Evolutionary conservation across 2,113 vertebrate species (phyloP).

Genomic region (Pimephales promelas): DNA sequence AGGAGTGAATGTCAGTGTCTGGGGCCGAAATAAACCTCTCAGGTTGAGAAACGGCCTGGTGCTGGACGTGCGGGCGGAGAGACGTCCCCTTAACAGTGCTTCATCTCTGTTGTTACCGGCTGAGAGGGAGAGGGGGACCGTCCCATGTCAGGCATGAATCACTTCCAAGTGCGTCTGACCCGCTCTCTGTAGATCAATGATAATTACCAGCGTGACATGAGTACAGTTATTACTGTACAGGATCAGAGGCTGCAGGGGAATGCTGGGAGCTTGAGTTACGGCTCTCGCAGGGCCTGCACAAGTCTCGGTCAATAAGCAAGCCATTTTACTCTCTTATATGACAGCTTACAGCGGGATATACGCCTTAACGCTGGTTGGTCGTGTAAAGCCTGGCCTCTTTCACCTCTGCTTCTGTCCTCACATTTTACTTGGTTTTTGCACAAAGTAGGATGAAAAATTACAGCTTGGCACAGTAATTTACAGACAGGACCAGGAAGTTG

Average conservation of each 20-base stretch:
- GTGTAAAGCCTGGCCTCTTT: constrained; percentile 60
- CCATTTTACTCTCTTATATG: constrained; percentile 81
- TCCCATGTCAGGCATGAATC: constrained; percentile 85
- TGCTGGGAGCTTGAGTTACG: constrained; percentile 84
- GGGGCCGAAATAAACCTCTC: constrained; percentile 29
- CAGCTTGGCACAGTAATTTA: too few species aligned
- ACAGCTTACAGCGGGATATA: constrained; percentile 80
- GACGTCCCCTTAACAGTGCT: constrained; percentile 23
- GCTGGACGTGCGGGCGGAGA: not conserved
- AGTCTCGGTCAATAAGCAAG: constrained; percentile 86
- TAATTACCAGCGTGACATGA: constrained; percentile 96
- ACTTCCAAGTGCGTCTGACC: constrained; percentile 81
- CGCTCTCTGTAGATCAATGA: constrained; percentile 91
- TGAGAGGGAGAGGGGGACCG: not conserved
- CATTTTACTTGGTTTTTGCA: not conserved
- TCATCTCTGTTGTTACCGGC: constrained; percentile 13
- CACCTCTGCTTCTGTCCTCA: not conserved
- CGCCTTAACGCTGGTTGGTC: constrained; percentile 74
- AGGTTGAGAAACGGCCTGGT: constrained; percentile 6
- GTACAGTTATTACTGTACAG: constrained; percentile 97
- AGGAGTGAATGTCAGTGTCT: not conserved
- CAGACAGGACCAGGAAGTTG: too few species aligned
- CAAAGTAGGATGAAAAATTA: not conserved
- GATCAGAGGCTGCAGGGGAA: constrained; percentile 84
- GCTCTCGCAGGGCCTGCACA: constrained; percentile 84